phyloP scores from a whole-genome alignment of 2,888 invertebrate species.

The Agrochola lychnidis region DNA sequence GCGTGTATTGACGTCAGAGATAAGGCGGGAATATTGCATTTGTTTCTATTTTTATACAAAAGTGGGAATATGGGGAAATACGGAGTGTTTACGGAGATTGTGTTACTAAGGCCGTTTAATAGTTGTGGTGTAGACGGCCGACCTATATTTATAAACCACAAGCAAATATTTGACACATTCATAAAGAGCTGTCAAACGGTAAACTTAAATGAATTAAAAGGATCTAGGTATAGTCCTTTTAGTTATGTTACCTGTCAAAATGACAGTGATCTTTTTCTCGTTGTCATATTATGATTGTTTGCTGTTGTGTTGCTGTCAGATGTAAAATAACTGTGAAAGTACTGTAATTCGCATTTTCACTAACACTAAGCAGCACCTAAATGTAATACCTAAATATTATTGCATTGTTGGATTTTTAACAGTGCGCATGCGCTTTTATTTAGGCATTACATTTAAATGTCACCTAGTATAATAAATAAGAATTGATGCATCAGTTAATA shows the following conservation, averaged over 20 bases:
- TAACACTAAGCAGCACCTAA: no score
- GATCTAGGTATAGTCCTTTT: not conserved
- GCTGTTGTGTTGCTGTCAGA: no score
- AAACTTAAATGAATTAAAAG: not conserved
- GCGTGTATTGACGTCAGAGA: conserved; percentile 39
- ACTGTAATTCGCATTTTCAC: no score
- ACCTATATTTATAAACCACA: not conserved
- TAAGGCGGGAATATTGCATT: conserved; percentile 16
- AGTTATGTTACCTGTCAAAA: not conserved
- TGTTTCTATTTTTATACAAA: conserved; percentile 22
- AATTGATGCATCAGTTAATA: not conserved
- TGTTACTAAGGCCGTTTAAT: conserved; percentile 21
- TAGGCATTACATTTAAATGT: not conserved
- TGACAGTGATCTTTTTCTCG: not conserved
- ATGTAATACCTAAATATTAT: no score
- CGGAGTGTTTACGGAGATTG: conserved; percentile 25
- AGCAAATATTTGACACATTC: not conserved
- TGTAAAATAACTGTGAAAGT: no score
- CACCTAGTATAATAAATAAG: not conserved
- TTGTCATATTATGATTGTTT: no score
- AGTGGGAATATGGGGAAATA: conserved; percentile 33
- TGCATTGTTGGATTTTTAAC: not conserved
- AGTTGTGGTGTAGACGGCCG: not conserved
- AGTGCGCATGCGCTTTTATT: not conserved
- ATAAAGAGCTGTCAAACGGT: not conserved